A percentile compares a stretch with the other conserved stretches of the same genome.
Evolutionary conservation across 1,140 invertebrate genomes (phyloP).

Genomic region (Ericerus pela): DNA sequence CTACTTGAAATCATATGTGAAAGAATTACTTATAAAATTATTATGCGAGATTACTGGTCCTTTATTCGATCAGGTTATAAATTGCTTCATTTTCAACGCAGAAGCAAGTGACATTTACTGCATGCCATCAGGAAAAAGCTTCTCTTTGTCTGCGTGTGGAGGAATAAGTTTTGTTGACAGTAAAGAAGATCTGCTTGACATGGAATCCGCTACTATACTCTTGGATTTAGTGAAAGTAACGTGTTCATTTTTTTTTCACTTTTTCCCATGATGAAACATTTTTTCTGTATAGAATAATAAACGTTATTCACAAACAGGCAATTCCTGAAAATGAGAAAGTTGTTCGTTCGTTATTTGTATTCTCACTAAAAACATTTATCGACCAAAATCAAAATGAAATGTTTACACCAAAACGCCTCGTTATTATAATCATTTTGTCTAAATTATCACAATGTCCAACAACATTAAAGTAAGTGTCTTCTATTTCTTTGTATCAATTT

Average conservation of each 20-base stretch:
- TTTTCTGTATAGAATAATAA: too few relatives aligned
- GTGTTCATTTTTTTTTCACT: too few relatives aligned
- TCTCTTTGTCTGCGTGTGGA: not conserved
- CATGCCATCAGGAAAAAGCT: not conserved
- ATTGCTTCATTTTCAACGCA: not conserved
- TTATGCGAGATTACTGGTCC: not conserved
- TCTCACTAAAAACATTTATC: not conserved
- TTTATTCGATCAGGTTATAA: not conserved
- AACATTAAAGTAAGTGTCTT: not conserved
- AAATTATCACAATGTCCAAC: not conserved
- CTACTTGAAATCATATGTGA: not conserved
- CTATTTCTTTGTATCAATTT: not conserved
- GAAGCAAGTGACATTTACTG: not conserved
- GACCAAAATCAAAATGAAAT: not conserved
- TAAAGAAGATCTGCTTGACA: not conserved
- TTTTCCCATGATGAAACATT: too few relatives aligned
- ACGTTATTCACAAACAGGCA: too few relatives aligned
- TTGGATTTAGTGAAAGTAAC: not conserved
- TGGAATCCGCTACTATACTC: not conserved
- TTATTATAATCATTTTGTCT: not conserved
- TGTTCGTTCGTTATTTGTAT: not conserved
- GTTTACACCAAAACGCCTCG: slow-evolving; percentile 2
- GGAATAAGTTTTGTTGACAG: not conserved
- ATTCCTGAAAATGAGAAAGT: too few relatives aligned
- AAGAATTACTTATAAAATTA: not conserved